A percentile compares a stretch with the other conserved stretches of the same genome.
These are phyloP conservation scores for Sinocyclocheilus anshuiensis DNA, from an alignment of 2,113 vertebrate genomes.

Conservation along the genomic window DNA sequence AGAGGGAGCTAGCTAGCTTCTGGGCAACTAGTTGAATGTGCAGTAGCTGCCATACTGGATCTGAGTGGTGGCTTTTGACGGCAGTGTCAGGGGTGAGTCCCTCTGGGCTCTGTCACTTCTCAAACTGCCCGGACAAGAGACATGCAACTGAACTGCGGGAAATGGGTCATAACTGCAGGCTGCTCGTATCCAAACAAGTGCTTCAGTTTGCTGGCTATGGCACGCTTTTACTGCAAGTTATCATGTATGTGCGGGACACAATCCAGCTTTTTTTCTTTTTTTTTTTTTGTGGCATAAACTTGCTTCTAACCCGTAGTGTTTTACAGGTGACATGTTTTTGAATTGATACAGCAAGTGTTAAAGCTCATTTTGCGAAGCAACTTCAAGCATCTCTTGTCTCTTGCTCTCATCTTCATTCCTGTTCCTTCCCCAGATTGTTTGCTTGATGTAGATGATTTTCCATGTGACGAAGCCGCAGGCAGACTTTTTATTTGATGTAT, in stretches of 20 bases:
- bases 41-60: slow-evolving; percentile 56
- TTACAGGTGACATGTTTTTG: neutral
- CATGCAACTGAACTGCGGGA: slow-evolving; percentile 68
- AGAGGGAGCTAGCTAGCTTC: neutral
- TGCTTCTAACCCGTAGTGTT: neutral
- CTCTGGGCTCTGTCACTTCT: slow-evolving; percentile 67
- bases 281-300: neutral
- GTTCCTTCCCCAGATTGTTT: slow-evolving; percentile 47
- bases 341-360: neutral
- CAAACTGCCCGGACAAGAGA: slow-evolving; percentile 60
- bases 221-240: slow-evolving; percentile 35
- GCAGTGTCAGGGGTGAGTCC: slow-evolving; percentile 57
- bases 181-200: slow-evolving; percentile 56
- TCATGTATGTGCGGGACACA: neutral
- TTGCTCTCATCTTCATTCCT: slow-evolving; percentile 14
- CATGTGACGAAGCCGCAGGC: slow-evolving; percentile 74
- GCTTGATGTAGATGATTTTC: slow-evolving; percentile 63
- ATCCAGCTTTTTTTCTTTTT: neutral
- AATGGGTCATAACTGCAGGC: slow-evolving; percentile 72
- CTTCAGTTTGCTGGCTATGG: slow-evolving; percentile 66
- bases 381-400: slow-evolving; percentile 36
- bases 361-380: neutral
- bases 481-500: slow-evolving; percentile 76
- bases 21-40: slow-evolving; percentile 48
- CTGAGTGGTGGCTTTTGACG: slow-evolving; percentile 61